Conservation (phyloP, 2,888 invertebrate species). For the Drosophila parthenogenetica region DNA sequence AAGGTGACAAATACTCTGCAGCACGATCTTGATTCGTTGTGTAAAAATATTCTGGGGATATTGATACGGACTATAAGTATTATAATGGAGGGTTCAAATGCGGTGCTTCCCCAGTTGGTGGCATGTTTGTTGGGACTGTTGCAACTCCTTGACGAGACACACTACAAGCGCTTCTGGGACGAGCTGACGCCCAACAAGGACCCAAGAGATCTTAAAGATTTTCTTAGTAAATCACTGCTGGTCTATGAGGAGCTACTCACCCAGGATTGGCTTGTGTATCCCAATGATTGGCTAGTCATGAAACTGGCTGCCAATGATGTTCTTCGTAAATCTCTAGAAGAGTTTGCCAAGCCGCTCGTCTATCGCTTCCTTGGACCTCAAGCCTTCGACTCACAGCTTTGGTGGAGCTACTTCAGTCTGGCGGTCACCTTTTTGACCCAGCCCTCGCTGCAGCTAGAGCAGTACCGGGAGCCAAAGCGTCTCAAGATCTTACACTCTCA, state of each 20-base stretch:
- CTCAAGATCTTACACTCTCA: conserved; percentile 92
- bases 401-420: conserved; percentile 92
- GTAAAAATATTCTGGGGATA: conserved; percentile 92
- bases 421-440: conserved; percentile 93
- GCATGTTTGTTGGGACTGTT: conserved; percentile 94
- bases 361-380: conserved; percentile 91
- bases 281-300: conserved; percentile 95
- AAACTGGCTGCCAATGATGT: conserved; percentile 95
- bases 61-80: conserved; percentile 94
- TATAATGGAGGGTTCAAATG: conserved; percentile 91
- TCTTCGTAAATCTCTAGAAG: conserved; percentile 93
- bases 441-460: conserved; percentile 91
- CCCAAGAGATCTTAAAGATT: conserved; percentile 93
- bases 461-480: conserved; percentile 92
- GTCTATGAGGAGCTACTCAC: conserved; percentile 84
- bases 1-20: conserved; percentile 86
- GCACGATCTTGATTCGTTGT: conserved; percentile 93
- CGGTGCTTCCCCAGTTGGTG: conserved; percentile 91
- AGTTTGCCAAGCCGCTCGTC: conserved; percentile 94
- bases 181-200: conserved; percentile 88
- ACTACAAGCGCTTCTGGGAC: conserved; percentile 95
- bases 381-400: conserved; percentile 91
- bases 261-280: conserved; percentile 87
- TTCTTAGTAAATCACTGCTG: conserved; percentile 92
- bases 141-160: conserved; percentile 94